Conservation (phyloP, 2,113 vertebrate species). For the Tyto alba region DNA sequence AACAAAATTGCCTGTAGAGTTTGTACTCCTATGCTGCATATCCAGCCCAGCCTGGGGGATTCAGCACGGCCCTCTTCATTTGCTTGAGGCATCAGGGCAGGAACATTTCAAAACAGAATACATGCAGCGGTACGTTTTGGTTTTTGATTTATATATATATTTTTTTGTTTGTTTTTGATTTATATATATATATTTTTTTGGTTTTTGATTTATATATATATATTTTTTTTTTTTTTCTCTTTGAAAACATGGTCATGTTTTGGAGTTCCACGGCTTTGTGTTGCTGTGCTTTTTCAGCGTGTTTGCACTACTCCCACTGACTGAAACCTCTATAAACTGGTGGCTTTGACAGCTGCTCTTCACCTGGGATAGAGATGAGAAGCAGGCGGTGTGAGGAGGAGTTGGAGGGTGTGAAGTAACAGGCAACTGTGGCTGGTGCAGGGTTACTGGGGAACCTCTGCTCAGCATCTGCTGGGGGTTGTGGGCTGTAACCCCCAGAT, state of each 20-base stretch:
- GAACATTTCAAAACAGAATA: neutral
- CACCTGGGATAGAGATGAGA: neutral
- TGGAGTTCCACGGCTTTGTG: neutral
- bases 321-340: rapidly evolving
- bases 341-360: neutral
- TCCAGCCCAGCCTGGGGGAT: no score
- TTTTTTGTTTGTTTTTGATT: no score
- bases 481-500: no score
- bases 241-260: neutral
- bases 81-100: neutral
- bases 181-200: no score
- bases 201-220: no score
- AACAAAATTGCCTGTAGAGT: neutral
- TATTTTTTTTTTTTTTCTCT: neutral
- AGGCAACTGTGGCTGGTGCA: neutral
- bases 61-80: rapidly evolving
- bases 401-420: rapidly evolving
- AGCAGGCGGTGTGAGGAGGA: neutral
- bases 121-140: rapidly evolving
- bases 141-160: no score
- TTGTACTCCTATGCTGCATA: rapidly evolving
- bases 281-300: neutral
- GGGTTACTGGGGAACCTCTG: neutral
- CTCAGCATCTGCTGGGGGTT: neutral
- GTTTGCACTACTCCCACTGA: neutral